phyloP scores from a whole-genome alignment of 2,888 invertebrate genomes.

The Xestia ashworthii region DNA sequence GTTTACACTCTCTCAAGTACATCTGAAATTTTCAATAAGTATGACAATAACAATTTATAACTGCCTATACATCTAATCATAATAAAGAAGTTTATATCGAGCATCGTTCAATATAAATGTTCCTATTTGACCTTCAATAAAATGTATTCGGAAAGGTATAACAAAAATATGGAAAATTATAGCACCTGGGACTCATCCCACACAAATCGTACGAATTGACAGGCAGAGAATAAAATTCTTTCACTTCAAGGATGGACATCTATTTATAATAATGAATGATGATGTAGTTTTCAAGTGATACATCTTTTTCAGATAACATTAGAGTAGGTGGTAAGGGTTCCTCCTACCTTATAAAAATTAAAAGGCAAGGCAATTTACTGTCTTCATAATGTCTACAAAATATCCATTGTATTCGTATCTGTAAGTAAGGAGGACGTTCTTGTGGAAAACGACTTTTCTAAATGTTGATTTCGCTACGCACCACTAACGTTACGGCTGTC shows the following conservation, averaged over 20 bases:
- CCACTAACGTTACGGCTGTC: too few species aligned
- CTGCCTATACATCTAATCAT: neutral
- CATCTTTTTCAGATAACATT: neutral
- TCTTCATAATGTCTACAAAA: too few species aligned
- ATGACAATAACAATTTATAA: neutral
- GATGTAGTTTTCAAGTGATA: neutral
- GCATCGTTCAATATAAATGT: constrained; percentile 1
- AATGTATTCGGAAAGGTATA: neutral
- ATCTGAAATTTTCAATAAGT: too few species aligned
- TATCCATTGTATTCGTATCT: too few species aligned
- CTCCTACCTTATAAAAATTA: neutral
- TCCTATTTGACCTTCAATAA: constrained; percentile 5
- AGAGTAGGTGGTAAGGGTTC: too few species aligned
- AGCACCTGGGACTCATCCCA: constrained; percentile 17
- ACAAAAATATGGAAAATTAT: constrained; percentile 1
- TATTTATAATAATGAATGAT: neutral
- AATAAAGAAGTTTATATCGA: neutral
- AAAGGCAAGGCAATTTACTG: neutral
- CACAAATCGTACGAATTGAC: constrained; percentile 2
- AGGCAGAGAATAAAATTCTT: neutral
- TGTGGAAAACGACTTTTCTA: too few species aligned
- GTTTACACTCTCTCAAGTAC: too few species aligned
- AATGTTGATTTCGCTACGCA: too few species aligned
- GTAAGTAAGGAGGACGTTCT: too few species aligned
- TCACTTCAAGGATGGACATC: neutral